Evolutionary conservation across 2,888 invertebrate species (phyloP).

Genomic region (Lasioglossum zephyrum): DNA sequence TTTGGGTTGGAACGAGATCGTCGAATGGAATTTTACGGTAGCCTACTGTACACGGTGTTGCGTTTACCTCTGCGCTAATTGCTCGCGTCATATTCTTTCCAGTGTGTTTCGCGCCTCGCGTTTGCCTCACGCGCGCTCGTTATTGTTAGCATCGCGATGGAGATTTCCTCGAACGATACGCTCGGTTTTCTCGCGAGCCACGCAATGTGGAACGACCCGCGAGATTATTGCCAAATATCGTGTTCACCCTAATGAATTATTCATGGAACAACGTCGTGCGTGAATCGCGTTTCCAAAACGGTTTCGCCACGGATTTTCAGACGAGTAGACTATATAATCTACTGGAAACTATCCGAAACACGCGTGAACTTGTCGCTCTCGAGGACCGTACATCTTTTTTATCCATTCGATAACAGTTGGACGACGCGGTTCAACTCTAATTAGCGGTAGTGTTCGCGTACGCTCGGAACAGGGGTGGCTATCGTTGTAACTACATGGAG

Average conservation of each 20-base stretch:
- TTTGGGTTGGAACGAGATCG: constrained; percentile 56
- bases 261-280: neutral
- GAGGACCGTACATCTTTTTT: neutral
- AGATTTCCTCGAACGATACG: neutral
- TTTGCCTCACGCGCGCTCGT: neutral
- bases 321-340: neutral
- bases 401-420: neutral
- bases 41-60: constrained; percentile 7
- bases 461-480: constrained; percentile 25
- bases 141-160: neutral
- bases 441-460: constrained; percentile 43
- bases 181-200: neutral
- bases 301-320: neutral
- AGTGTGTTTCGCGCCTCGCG: neutral
- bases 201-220: neutral
- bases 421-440: constrained; percentile 49
- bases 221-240: neutral
- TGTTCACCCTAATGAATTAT: neutral
- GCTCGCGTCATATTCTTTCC: constrained; percentile 13
- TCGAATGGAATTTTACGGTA: constrained; percentile 64
- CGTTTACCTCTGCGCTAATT: constrained; percentile 41
- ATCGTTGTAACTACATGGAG: constrained; percentile 45
- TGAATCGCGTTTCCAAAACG: neutral
- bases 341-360: neutral
- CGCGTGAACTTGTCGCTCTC: neutral